phyloP scores from a whole-genome alignment of 2,113 vertebrate genomes.

The Quiscalus mexicanus region DNA sequence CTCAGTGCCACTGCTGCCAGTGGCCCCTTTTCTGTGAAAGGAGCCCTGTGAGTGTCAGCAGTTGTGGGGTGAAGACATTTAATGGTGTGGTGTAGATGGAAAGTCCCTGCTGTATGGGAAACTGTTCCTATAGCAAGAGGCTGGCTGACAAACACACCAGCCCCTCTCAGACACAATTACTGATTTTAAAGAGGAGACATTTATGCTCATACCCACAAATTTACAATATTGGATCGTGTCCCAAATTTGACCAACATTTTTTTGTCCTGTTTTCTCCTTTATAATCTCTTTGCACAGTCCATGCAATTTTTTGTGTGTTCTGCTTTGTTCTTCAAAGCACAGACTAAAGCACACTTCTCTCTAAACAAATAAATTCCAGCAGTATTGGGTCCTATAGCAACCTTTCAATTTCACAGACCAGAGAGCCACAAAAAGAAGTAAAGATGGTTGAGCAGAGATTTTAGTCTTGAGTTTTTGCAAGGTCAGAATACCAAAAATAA shows the following conservation, averaged over 20 bases:
- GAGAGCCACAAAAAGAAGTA: conserved; percentile 29
- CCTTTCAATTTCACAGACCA: conserved; percentile 47
- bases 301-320: background rate
- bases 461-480: background rate
- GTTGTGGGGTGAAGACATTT: background rate
- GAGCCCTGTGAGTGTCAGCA: accelerated
- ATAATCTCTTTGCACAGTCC: background rate
- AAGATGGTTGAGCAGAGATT: background rate
- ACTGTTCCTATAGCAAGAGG: background rate
- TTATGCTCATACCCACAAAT: background rate
- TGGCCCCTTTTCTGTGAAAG: background rate
- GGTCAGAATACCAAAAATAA: background rate
- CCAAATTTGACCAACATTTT: background rate
- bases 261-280: conserved; percentile 16
- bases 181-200: background rate
- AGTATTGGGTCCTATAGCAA: conserved; percentile 12
- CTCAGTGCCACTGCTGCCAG: background rate
- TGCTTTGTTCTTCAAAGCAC: conserved; percentile 47
- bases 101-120: background rate
- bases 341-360: conserved; percentile 6
- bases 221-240: background rate
- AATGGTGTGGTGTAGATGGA: background rate
- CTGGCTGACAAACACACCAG: background rate
- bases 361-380: conserved; percentile 47
- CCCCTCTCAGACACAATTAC: background rate